Conservation (phyloP, 2,113 vertebrate genomes). For the Nyctibius bracteatus region DNA sequence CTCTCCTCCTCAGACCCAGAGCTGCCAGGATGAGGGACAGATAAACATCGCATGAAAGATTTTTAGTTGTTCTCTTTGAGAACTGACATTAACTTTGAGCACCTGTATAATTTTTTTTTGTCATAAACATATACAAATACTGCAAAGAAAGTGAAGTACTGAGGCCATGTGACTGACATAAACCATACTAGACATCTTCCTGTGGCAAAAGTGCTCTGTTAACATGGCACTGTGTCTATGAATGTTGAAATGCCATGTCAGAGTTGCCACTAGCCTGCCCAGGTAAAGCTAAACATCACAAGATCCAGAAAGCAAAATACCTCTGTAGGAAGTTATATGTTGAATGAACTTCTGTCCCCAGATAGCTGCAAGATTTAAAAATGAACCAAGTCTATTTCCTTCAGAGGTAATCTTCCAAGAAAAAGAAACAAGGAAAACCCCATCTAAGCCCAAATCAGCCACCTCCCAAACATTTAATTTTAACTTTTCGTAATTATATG, state of each 20-base stretch:
- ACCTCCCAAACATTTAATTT: too few species aligned
- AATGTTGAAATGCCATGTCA: not conserved
- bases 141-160: not conserved
- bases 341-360: not conserved
- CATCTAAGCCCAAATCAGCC: not conserved
- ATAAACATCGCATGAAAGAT: not conserved
- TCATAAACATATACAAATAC: not conserved
- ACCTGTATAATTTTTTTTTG: not conserved
- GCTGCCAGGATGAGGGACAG: not conserved
- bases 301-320: not conserved
- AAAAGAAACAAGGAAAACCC: not conserved
- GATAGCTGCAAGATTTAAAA: not conserved
- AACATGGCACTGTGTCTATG: not conserved
- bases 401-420: not conserved
- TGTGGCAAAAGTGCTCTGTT: not conserved
- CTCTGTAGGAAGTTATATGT: not conserved
- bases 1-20: not conserved
- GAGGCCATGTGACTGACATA: not conserved
- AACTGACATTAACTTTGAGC: constrained; percentile 34
- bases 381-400: not conserved
- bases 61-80: constrained; percentile 12
- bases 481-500: too few species aligned
- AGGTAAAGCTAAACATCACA: not conserved
- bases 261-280: not conserved
- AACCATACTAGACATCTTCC: not conserved